phyloP scores from a whole-genome alignment of 2,113 vertebrate species.

The Triplophysa siluroides region DNA sequence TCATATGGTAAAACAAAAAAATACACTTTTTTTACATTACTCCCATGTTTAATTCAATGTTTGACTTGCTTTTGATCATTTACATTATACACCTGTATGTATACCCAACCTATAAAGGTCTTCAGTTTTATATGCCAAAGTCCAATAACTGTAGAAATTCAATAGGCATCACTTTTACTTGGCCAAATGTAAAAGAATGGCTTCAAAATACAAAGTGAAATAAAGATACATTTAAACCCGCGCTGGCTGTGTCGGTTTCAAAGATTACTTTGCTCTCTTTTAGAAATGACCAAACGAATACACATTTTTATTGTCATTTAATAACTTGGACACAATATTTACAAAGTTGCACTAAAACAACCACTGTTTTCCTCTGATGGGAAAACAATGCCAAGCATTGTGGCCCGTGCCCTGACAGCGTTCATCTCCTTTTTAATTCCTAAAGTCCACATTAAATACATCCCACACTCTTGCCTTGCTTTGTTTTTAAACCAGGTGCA shows the following conservation, averaged over 20 bases:
- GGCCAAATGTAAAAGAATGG: constrained; percentile 39
- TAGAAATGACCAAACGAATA: background rate
- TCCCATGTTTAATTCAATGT: background rate
- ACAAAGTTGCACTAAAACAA: constrained; percentile 66
- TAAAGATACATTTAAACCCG: constrained; percentile 40
- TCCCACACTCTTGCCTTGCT: background rate
- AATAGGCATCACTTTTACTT: constrained; percentile 19
- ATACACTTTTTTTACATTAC: background rate
- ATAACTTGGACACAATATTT: constrained; percentile 72
- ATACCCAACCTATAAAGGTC: constrained; percentile 29
- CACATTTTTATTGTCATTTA: constrained; percentile 58
- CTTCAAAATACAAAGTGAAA: constrained; percentile 25
- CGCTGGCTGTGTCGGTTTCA: background rate
- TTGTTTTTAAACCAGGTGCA: background rate
- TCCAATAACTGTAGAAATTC: constrained; percentile 11
- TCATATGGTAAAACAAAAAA: background rate
- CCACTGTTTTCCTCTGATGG: constrained; percentile 27
- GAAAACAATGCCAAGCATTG: constrained; percentile 23
- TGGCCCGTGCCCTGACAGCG: background rate
- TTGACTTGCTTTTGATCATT: constrained; percentile 39
- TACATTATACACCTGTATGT: constrained; percentile 35
- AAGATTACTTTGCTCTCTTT: background rate
- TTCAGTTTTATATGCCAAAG: constrained; percentile 40
- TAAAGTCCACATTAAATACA: background rate
- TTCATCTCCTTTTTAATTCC: background rate